These are phyloP conservation scores for Turnix velox DNA, from an alignment of 2,113 vertebrate genomes.

Conservation along the genomic window DNA sequence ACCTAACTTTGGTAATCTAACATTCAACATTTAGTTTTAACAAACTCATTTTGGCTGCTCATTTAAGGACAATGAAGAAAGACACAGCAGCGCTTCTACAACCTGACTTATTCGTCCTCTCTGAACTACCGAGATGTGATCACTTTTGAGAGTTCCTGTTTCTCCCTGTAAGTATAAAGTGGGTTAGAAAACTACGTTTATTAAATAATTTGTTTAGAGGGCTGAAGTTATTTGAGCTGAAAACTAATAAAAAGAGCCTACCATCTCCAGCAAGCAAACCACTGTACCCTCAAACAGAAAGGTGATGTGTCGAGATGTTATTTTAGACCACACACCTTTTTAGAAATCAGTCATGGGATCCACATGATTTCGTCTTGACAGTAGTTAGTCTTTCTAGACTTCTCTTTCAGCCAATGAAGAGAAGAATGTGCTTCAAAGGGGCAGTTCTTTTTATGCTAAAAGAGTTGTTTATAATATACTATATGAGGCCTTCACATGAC, in stretches of 20 bases:
- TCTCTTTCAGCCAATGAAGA: not conserved
- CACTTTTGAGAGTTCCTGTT: not conserved
- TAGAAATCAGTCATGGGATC: not conserved
- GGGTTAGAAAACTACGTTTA: not conserved
- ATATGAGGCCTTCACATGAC: not conserved
- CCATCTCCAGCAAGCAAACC: not conserved
- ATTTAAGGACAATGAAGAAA: not conserved
- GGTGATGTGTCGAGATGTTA: not conserved
- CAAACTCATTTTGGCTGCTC: not conserved
- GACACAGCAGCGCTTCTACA: not conserved
- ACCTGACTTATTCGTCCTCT: not conserved
- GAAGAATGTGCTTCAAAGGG: not conserved
- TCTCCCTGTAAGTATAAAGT: not conserved
- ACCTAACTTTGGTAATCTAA: not conserved
- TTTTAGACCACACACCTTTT: not conserved
- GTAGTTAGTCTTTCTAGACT: not conserved
- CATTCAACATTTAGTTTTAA: not conserved
- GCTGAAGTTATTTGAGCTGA: not conserved
- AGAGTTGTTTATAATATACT: not conserved
- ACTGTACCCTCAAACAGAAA: not conserved
- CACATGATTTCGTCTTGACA: not conserved
- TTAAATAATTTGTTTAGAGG: not conserved
- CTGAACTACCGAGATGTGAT: not conserved
- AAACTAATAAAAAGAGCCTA: not conserved
- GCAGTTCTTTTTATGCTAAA: not conserved